Base-by-base conservation (phyloP, 2,113 vertebrate species). In the Podocnemis expansa region DNA sequence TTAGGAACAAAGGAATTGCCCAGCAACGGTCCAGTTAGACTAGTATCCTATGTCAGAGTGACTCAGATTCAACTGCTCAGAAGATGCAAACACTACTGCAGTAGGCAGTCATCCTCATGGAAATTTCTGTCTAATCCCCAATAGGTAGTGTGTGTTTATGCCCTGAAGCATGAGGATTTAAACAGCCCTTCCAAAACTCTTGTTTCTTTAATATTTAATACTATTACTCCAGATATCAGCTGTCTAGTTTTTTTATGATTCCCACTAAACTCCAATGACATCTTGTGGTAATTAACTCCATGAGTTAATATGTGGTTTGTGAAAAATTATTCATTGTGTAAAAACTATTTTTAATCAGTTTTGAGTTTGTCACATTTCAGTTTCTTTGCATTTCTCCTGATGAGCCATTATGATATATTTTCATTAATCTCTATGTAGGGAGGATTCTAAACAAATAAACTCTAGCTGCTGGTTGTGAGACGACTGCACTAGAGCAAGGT, bases 291-390 rank as follows among this genome's bases (percentile, higher is more conserved):
- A n/a, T 60, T 4, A 9, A 1, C 5, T 67, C 47, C 14, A 29
- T 45, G 10, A 67, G 38, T 24, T 27, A 2, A 47, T 51, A 4
- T 19, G 84, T 47, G 17, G 75, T 84, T 0, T 0, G 0, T 9
- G 8, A 7, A 16, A 21, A 8, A 3, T n/a, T 67, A 17, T n/a
- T 34, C 34, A 3, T n/a, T 67, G 63, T 17, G 34, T 34, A 38
- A n/a, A 67, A 38, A 67, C 14, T n/a, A 63, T n/a, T 63, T 38
- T 67, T n/a, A n/a, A 21, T 67, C 34, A 38, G 63, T 67, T 19
- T 67, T 67, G 63, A 67, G 21, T 67, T 67, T 67, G 17, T 34
- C 63, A 67, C 17, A n/a, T 63, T 34, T 38, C 63, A 21, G 34
- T 67, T 67, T 67, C 34, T 67, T 67, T 9, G 63, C 21, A 38